These are phyloP conservation scores for Poeciliopsis turrubarensis DNA, from an alignment of 2,113 vertebrate genomes.

Conservation along the genomic window DNA sequence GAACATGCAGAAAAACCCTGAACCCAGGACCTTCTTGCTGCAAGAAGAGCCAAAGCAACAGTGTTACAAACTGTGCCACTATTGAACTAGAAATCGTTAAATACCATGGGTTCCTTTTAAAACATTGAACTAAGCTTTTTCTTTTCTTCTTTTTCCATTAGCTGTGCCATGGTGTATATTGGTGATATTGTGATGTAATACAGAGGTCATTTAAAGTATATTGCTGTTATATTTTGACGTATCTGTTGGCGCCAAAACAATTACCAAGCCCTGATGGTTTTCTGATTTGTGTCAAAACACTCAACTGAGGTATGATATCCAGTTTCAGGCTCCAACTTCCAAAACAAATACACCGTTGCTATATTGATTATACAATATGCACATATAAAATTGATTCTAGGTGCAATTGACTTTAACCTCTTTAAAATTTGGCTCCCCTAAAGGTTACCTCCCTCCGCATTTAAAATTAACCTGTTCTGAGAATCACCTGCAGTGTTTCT, in stretches of 20 bases:
- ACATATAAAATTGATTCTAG: neutral
- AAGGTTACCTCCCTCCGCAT: neutral
- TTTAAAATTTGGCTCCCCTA: neutral
- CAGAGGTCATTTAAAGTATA: neutral
- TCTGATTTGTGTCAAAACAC: too few relatives aligned
- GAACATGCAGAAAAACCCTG: too few relatives aligned
- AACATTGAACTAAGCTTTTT: neutral
- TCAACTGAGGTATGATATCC: too few relatives aligned
- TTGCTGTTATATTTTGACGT: neutral
- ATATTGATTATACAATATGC: neutral
- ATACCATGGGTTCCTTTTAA: neutral
- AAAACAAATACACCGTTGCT: too few relatives aligned
- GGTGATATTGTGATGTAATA: too few relatives aligned
- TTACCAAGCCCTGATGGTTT: too few relatives aligned
- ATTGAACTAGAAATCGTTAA: too few relatives aligned
- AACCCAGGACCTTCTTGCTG: too few relatives aligned
- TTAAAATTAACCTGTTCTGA: conserved; percentile 36
- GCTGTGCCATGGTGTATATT: too few relatives aligned
- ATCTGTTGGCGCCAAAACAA: neutral
- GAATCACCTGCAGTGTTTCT: conserved; percentile 6
- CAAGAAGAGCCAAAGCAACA: too few relatives aligned
- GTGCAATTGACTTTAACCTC: neutral
- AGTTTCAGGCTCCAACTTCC: too few relatives aligned
- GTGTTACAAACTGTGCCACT: too few relatives aligned
- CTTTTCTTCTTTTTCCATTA: neutral